These are phyloP conservation scores for Sturmia bella DNA, from an alignment of 2,888 invertebrate genomes.

Conservation along the genomic window DNA sequence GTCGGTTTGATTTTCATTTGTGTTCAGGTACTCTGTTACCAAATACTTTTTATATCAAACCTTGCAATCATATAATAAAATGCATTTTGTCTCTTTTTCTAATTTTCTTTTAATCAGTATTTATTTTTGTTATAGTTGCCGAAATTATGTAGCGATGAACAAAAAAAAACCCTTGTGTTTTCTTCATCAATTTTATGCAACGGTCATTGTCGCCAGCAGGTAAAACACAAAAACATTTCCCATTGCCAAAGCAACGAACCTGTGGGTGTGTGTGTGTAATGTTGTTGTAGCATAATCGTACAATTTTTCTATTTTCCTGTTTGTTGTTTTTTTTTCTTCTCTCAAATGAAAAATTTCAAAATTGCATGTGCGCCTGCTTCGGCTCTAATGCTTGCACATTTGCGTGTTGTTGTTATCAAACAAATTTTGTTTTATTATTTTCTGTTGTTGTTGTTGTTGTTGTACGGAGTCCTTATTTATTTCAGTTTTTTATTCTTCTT, in stretches of 20 bases:
- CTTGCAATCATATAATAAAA: conserved; percentile 48
- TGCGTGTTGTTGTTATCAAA: neutral
- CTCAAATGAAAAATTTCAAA: conserved; percentile 28
- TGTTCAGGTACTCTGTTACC: neutral
- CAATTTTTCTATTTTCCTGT: conserved; percentile 33
- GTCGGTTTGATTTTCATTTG: neutral
- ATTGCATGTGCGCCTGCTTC: conserved; percentile 58
- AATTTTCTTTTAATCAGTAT: conserved; percentile 13
- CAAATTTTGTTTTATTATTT: conserved; percentile 22
- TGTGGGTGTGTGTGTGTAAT: neutral
- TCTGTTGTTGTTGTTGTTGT: conserved; percentile 8
- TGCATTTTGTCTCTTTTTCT: conserved; percentile 3
- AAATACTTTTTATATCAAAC: conserved; percentile 50
- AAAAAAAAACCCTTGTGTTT: conserved; percentile 21
- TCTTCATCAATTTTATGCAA: conserved; percentile 54
- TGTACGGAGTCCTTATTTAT: neutral
- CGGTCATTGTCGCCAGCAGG: conserved; percentile 67
- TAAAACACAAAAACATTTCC: conserved; percentile 41
- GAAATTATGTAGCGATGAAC: conserved; percentile 10
- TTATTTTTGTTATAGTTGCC: conserved; percentile 13
- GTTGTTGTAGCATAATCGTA: conserved; percentile 1
- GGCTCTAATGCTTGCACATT: conserved; percentile 17
- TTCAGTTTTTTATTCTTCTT: conserved; percentile 26
- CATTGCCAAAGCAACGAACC: neutral
- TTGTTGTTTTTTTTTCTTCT: neutral